Evolutionary conservation across 2,113 vertebrate genomes (phyloP).

Genomic region (Leiothrix lutea): DNA sequence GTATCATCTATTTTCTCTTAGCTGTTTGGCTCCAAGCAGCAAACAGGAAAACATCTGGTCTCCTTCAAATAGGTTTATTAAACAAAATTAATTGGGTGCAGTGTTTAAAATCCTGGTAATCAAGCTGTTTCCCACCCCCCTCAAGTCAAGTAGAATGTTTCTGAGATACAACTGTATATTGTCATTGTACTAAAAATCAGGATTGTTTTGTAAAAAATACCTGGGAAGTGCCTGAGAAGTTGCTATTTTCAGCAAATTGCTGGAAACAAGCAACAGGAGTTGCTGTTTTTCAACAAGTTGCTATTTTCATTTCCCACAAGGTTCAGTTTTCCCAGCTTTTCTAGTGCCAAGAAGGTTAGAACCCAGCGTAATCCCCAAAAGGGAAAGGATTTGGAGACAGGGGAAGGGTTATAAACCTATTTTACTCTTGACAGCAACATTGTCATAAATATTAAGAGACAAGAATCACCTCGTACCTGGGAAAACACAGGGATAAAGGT

Average conservation of each 20-base stretch:
- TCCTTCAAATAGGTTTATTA: background rate
- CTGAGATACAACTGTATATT: background rate
- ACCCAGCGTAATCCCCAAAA: background rate
- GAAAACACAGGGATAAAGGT: background rate
- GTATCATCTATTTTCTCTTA: background rate
- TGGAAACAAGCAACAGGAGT: background rate
- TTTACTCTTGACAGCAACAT: constrained; percentile 63
- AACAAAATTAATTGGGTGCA: background rate
- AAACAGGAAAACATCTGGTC: constrained; percentile 12
- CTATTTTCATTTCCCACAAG: background rate
- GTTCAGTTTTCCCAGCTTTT: background rate
- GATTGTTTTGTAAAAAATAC: background rate
- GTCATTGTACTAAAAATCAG: background rate
- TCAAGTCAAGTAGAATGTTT: background rate
- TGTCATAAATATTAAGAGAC: constrained; percentile 61
- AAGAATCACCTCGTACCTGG: constrained; percentile 40
- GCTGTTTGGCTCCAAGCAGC: background rate
- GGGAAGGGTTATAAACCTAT: constrained; percentile 32
- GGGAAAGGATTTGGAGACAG: constrained; percentile 55
- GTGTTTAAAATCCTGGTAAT: background rate
- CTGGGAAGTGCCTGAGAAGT: background rate
- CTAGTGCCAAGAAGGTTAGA: background rate
- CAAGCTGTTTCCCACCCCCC: too few species aligned
- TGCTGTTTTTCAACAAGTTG: constrained; percentile 6
- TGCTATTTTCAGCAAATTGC: background rate